phyloP scores from a whole-genome alignment of 2,113 vertebrate genomes.

The Ptilorrhoa leucosticta region DNA sequence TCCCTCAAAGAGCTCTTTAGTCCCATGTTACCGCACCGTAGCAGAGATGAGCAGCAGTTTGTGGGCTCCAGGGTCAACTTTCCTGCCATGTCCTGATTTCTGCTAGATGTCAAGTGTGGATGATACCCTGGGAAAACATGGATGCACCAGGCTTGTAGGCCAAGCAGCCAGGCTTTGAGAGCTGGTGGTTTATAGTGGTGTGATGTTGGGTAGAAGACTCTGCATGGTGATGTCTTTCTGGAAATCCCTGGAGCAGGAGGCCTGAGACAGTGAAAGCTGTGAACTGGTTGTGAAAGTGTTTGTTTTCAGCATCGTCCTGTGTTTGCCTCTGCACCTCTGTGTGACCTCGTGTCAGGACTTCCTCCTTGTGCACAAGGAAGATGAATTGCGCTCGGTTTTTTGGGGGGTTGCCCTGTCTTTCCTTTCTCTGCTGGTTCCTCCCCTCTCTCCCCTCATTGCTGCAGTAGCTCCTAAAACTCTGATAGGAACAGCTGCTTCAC shows the following conservation, averaged over 20 bases:
- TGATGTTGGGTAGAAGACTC: neutral
- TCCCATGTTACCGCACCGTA: neutral
- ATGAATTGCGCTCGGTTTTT: neutral
- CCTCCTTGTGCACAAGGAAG: neutral
- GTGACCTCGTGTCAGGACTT: neutral
- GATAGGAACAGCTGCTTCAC: neutral
- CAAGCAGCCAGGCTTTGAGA: neutral
- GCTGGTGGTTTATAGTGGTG: neutral
- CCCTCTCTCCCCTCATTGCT: neutral
- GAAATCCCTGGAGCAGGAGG: neutral
- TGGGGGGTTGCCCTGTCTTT: neutral
- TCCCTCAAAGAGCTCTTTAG: neutral
- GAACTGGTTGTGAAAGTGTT: neutral
- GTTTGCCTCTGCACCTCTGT: neutral
- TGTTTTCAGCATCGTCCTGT: neutral
- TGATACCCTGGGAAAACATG: neutral
- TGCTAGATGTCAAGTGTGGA: neutral
- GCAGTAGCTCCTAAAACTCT: neutral
- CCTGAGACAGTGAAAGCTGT: neutral
- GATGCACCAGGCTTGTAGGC: neutral
- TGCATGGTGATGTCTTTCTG: neutral
- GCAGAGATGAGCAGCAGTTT: neutral
- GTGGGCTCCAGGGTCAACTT: neutral
- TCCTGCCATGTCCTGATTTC: neutral
- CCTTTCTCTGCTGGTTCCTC: neutral